Conservation (phyloP, 2,797 vertebrate genomes). For the Cyclura pinguis region DNA sequence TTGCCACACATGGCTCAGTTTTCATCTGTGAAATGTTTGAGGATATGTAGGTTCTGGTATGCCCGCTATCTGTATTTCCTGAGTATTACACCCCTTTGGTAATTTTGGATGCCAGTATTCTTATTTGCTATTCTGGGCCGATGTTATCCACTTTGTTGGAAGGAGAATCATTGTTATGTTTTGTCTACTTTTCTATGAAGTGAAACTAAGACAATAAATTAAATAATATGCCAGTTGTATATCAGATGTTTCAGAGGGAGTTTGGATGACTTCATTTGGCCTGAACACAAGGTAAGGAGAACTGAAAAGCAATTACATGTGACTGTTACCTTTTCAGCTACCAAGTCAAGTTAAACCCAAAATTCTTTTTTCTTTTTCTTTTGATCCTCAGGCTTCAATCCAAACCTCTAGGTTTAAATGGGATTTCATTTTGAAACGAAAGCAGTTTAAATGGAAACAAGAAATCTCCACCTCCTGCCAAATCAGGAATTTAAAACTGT, state of each 20-base stretch:
- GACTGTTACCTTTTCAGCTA: conserved; percentile 57
- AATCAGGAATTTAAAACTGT: conserved; percentile 55
- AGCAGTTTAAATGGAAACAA: conserved; percentile 65
- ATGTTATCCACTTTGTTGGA: not conserved
- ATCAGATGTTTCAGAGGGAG: conserved; percentile 23
- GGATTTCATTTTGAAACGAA: conserved; percentile 70
- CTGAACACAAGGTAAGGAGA: conserved; percentile 9
- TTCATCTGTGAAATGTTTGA: too few relatives aligned
- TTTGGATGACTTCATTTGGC: conserved; percentile 28
- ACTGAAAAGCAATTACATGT: conserved; percentile 52
- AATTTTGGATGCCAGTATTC: not conserved
- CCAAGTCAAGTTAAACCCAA: conserved; percentile 59
- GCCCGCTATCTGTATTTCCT: too few relatives aligned
- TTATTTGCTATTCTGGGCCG: not conserved
- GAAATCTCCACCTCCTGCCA: conserved; percentile 45
- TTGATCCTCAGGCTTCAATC: conserved; percentile 71
- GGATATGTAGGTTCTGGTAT: too few relatives aligned
- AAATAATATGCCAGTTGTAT: conserved; percentile 17
- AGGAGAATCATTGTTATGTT: not conserved
- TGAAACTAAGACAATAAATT: not conserved
- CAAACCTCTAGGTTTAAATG: conserved; percentile 64
- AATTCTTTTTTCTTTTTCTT: conserved; percentile 51
- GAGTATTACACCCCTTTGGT: not conserved
- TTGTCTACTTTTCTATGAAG: not conserved
- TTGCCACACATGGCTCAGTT: too few relatives aligned